A percentile compares a stretch with the other conserved stretches of the same genome.
phyloP scores from a whole-genome alignment of 2,888 invertebrate species.

The Abrostola triplasia region DNA sequence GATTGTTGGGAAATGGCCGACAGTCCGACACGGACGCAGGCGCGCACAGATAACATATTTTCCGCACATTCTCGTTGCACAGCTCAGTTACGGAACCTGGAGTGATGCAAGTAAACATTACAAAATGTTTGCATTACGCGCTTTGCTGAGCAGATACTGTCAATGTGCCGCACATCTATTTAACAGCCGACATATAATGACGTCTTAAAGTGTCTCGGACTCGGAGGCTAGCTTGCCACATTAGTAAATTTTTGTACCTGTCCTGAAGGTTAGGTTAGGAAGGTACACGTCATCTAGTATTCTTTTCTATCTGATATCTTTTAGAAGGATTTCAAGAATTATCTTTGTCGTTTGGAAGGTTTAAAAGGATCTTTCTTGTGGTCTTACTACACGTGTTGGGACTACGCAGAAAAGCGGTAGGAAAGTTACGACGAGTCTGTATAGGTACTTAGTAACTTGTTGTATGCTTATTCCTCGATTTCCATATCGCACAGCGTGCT shows the following conservation, averaged over 20 bases:
- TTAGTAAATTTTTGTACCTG: too few relatives aligned
- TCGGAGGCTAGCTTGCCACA: too few relatives aligned
- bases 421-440: neutral
- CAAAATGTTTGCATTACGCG: conserved; percentile 41
- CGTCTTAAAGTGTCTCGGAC: too few relatives aligned
- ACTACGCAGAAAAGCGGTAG: too few relatives aligned
- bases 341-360: too few relatives aligned
- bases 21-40: too few relatives aligned
- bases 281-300: too few relatives aligned
- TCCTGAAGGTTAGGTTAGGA: too few relatives aligned
- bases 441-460: neutral
- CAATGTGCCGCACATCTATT: conserved; percentile 17
- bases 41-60: neutral
- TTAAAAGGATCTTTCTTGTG: too few relatives aligned
- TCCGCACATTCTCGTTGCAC: conserved; percentile 36
- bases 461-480: conserved; percentile 8
- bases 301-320: too few relatives aligned
- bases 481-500: conserved; percentile 20
- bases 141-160: conserved; percentile 22
- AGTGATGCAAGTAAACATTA: conserved; percentile 42
- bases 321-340: too few relatives aligned
- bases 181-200: neutral
- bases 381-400: too few relatives aligned
- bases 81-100: conserved; percentile 10
- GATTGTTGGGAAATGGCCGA: neutral